These are phyloP conservation scores for Albula glossodonta DNA, from an alignment of 2,113 vertebrate genomes.

Conservation along the genomic window DNA sequence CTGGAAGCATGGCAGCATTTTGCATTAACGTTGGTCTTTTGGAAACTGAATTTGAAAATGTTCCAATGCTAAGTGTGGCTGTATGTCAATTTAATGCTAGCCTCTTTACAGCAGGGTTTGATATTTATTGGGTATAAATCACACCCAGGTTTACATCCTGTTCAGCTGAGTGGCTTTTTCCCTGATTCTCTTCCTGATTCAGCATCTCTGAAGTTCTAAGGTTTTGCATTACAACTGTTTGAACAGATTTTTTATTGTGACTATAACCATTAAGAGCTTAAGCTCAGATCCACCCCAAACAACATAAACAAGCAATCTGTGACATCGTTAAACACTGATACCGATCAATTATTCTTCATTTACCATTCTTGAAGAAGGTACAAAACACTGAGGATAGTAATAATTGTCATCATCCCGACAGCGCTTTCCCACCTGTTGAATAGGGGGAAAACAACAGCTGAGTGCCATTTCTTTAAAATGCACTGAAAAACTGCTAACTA, in stretches of 20 bases:
- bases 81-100: too few relatives aligned
- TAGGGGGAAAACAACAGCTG: slow-evolving; percentile 9
- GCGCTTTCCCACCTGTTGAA: slow-evolving; percentile 41
- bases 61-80: too few relatives aligned
- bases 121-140: too few relatives aligned
- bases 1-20: too few relatives aligned
- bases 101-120: too few relatives aligned
- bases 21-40: too few relatives aligned
- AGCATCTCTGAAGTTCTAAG: background rate
- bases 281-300: background rate
- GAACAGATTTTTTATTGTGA: background rate
- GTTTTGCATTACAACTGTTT: background rate
- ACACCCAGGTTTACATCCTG: too few relatives aligned
- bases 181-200: too few relatives aligned
- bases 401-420: slow-evolving; percentile 39
- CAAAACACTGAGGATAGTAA: slow-evolving; percentile 67
- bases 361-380: slow-evolving; percentile 57
- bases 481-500: background rate
- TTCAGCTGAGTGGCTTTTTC: too few relatives aligned
- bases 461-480: background rate
- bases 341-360: slow-evolving; percentile 34
- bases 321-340: background rate
- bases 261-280: background rate
- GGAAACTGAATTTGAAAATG: too few relatives aligned
- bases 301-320: background rate